Conservation (phyloP, 2,113 vertebrate species). For the Lepus timidus region DNA sequence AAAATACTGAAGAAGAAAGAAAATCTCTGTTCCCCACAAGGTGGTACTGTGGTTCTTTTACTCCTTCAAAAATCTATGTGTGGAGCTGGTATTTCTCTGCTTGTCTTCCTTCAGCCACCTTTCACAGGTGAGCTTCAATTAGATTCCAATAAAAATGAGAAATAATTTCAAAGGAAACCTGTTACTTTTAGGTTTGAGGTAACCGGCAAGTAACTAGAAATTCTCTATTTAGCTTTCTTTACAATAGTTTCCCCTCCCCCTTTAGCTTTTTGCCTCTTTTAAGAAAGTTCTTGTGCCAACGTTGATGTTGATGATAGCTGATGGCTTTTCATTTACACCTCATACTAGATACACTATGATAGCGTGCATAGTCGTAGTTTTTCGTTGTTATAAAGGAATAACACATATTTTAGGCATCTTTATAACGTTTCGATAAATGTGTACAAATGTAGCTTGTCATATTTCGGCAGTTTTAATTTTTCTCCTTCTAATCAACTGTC, state of each 20-base stretch:
- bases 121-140: conserved; percentile 81
- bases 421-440: conserved; percentile 64
- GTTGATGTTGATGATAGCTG: conserved; percentile 64
- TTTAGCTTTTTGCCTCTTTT: conserved; percentile 41
- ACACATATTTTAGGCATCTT: conserved; percentile 20
- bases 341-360: not conserved
- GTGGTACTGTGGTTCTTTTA: conserved; percentile 89
- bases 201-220: conserved; percentile 78
- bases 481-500: conserved; percentile 28
- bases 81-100: conserved; percentile 57
- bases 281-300: conserved; percentile 65
- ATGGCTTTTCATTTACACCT: conserved; percentile 38
- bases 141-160: conserved; percentile 82
- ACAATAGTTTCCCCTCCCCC: conserved; percentile 7
- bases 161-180: conserved; percentile 80
- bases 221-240: conserved; percentile 67
- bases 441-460: not conserved
- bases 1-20: conserved; percentile 22
- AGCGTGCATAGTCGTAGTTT: not conserved
- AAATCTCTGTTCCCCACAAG: conserved; percentile 85
- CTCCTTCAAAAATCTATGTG: conserved; percentile 61
- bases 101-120: conserved; percentile 78
- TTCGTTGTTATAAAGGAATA: conserved; percentile 59
- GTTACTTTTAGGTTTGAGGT: conserved; percentile 73
- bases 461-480: conserved; percentile 55